Conservation (phyloP, 2,797 vertebrate genomes). For the Gila robusta region DNA sequence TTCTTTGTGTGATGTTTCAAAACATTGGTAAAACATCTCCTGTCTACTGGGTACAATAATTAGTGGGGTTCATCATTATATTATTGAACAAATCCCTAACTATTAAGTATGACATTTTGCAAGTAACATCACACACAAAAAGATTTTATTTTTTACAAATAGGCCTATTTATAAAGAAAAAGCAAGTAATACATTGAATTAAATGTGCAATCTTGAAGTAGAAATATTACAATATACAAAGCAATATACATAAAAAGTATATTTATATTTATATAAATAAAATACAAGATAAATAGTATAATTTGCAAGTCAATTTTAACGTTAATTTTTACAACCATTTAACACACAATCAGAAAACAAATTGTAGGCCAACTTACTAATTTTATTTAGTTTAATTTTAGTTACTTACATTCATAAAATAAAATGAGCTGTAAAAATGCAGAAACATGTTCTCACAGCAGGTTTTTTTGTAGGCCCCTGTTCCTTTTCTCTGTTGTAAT, state of each 20-base stretch:
- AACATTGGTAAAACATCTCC: not conserved
- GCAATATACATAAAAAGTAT: not conserved
- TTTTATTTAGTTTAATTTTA: not conserved
- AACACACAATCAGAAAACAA: not conserved
- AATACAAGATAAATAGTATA: not conserved
- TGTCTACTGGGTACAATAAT: not conserved
- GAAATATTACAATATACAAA: not conserved
- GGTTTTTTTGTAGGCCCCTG: not conserved
- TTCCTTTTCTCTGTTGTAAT: not conserved
- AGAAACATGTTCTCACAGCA: not conserved
- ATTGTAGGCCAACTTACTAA: not conserved
- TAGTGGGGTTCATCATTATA: not conserved
- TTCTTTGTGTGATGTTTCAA: not conserved
- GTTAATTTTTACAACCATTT: not conserved
- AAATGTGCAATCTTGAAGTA: no score
- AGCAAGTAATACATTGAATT: not conserved
- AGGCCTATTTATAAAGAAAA: no score
- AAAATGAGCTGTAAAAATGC: not conserved
- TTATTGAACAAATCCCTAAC: not conserved
- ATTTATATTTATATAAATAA: not conserved
- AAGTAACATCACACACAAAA: not conserved
- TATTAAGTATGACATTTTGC: slow-evolving; percentile 2
- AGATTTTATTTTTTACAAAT: no score
- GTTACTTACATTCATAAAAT: not conserved
- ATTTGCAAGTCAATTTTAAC: not conserved